Conservation (phyloP, 2,113 vertebrate species). For the Lichenostomus cassidix region DNA sequence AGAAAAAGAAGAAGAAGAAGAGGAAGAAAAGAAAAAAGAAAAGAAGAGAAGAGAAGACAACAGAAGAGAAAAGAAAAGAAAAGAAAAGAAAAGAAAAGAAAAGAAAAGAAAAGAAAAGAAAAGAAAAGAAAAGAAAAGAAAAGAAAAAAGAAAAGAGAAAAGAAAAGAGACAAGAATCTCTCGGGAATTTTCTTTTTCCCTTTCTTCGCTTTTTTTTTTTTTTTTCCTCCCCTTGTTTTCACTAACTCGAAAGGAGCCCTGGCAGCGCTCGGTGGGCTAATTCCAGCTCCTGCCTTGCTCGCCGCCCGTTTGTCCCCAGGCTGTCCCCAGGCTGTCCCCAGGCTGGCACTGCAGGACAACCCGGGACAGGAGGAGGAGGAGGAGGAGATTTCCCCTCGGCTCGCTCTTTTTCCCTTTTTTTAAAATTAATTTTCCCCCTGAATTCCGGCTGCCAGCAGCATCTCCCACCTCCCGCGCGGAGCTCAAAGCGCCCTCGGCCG, state of each 20-base stretch:
- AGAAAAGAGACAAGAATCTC: background rate
- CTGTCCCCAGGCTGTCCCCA: too few relatives aligned
- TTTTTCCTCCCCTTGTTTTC: background rate
- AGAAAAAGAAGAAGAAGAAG: too few relatives aligned
- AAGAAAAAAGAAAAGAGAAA: too few relatives aligned
- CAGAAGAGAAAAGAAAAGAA: too few relatives aligned
- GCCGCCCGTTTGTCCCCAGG: background rate
- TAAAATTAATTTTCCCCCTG: background rate
- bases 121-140: too few relatives aligned
- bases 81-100: too few relatives aligned
- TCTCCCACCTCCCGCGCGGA: background rate
- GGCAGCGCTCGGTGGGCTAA: background rate
- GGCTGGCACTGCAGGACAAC: background rate
- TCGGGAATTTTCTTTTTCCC: background rate
- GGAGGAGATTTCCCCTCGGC: background rate
- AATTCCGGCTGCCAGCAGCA: slow-evolving; percentile 49
- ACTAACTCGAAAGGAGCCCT: background rate
- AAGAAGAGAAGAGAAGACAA: too few relatives aligned
- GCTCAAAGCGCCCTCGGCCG: background rate
- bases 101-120: too few relatives aligned
- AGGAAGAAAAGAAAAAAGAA: too few relatives aligned
- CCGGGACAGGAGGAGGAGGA: background rate
- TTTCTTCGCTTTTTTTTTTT: background rate
- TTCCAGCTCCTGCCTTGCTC: background rate
- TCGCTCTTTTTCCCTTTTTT: background rate